Evolutionary conservation across 30 jellyfish, hydroid and myxozoan genomes (phyloP).

Genomic region (Turritopsis rubra): DNA sequence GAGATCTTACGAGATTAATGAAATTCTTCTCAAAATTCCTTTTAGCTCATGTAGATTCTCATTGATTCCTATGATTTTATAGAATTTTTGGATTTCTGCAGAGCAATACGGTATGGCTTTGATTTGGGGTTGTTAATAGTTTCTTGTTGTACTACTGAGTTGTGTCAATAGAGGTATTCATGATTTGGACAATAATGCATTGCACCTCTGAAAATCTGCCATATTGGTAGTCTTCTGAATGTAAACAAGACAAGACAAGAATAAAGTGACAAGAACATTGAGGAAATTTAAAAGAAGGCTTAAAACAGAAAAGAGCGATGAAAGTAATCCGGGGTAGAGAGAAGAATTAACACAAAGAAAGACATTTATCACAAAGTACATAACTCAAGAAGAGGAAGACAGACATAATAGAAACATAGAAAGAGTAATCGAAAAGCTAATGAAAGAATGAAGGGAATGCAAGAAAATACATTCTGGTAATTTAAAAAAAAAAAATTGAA

Average conservation of each 20-base stretch:
- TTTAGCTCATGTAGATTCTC: no score
- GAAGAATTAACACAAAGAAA: not conserved
- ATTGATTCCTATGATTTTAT: no score
- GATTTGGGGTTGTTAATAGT: no score
- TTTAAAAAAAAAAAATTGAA: not conserved
- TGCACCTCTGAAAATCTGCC: no score
- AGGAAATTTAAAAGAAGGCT: slow-evolving; percentile 4
- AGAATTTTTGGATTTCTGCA: no score
- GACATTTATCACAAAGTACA: not conserved
- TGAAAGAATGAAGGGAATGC: not conserved
- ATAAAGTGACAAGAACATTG: slow-evolving; percentile 1
- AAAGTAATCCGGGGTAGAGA: not conserved
- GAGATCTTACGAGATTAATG: no score
- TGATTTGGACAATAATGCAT: no score
- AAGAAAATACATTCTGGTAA: not conserved
- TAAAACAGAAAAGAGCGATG: not conserved
- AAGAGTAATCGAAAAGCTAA: not conserved
- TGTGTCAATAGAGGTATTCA: no score
- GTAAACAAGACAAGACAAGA: slow-evolving; percentile 12
- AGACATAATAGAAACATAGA: not conserved
- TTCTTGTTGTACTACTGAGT: no score
- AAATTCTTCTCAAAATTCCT: no score
- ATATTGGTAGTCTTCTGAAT: no score
- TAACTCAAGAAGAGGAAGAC: not conserved
- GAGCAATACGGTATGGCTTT: no score